These are phyloP conservation scores for Lysandra coridon DNA, from an alignment of 2,888 invertebrate genomes.

Conservation along the genomic window DNA sequence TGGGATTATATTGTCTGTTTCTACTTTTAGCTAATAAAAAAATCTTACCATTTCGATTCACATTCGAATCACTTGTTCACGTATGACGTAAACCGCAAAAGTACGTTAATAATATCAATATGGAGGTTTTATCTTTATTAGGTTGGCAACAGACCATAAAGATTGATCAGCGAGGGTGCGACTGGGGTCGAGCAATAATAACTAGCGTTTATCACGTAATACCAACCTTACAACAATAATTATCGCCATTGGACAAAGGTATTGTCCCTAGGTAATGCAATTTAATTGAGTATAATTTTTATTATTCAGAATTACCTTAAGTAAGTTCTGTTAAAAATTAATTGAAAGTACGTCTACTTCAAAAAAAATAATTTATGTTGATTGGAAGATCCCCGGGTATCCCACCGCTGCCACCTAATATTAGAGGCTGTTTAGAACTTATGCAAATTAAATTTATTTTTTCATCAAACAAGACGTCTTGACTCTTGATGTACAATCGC, in stretches of 20 bases:
- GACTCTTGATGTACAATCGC: no score
- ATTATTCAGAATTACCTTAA: no score
- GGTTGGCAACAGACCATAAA: slow-evolving; percentile 4
- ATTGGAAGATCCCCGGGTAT: no score
- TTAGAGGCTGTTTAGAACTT: neutral
- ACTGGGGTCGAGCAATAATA: slow-evolving; percentile 1
- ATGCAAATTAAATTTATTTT: neutral
- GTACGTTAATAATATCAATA: neutral
- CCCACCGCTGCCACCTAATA: no score
- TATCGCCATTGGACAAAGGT: neutral
- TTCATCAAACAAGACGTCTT: neutral
- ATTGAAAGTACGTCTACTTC: no score
- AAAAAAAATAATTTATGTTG: no score
- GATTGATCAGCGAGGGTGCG: slow-evolving; percentile 7
- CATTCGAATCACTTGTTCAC: neutral
- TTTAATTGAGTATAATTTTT: no score
- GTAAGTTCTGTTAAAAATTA: no score
- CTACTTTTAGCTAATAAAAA: neutral
- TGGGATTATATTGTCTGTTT: no score
- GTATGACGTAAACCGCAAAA: neutral
- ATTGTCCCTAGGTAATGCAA: neutral
- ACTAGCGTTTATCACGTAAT: slow-evolving; percentile 20
- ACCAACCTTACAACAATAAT: neutral
- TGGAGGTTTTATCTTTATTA: slow-evolving; percentile 5
- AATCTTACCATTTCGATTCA: no score